phyloP scores from a whole-genome alignment of 2,797 vertebrate species.

The Antennarius maculatus region DNA sequence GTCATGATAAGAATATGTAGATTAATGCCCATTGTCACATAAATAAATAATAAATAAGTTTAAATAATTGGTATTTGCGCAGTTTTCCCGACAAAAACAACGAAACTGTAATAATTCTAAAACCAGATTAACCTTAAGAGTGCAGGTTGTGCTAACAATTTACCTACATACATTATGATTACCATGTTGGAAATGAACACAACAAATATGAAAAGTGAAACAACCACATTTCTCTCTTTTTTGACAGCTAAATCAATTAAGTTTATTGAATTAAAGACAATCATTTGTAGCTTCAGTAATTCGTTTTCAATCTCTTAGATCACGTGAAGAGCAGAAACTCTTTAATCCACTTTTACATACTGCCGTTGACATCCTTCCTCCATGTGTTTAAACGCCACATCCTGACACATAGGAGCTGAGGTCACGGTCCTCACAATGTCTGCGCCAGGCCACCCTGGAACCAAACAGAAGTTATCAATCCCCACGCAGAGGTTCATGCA shows the following conservation, averaged over 20 bases:
- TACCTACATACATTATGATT: too few species aligned
- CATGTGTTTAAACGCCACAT: conserved; percentile 38
- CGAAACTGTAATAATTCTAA: too few species aligned
- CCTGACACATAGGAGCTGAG: conserved; percentile 53
- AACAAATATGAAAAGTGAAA: background rate
- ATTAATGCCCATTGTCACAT: too few species aligned
- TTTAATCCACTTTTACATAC: background rate
- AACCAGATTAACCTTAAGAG: too few species aligned
- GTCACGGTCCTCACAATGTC: conserved; percentile 28
- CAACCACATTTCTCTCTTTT: background rate
- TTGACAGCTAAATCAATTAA: background rate
- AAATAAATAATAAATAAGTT: too few species aligned
- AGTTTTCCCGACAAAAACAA: too few species aligned
- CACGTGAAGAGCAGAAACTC: background rate
- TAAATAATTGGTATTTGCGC: too few species aligned
- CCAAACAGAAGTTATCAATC: conserved; percentile 4
- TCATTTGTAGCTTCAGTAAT: background rate
- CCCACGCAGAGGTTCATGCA: background rate
- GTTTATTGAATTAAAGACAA: background rate
- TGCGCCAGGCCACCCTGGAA: conserved; percentile 69
- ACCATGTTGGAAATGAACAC: background rate
- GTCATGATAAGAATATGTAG: too few species aligned
- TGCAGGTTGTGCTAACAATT: too few species aligned
- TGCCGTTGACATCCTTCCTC: background rate
- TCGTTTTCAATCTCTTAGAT: background rate